These are phyloP conservation scores for Uromys caudimaculatus DNA, from an alignment of 2,797 vertebrate species.

Conservation along the genomic window DNA sequence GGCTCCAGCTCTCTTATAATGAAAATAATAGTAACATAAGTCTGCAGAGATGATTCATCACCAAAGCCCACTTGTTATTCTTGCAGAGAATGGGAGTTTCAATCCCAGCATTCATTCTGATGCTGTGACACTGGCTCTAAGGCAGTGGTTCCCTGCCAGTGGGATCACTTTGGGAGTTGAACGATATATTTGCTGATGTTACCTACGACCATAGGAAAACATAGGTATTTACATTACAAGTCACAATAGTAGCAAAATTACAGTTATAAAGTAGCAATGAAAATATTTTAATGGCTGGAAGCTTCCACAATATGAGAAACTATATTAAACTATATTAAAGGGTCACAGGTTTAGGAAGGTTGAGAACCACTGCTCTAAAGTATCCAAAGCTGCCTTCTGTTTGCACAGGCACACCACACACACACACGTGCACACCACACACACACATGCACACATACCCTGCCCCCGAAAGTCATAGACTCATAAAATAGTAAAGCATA, in stretches of 20 bases:
- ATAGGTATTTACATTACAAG: neutral
- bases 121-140: neutral
- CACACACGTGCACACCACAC: too few species aligned
- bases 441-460: too few species aligned
- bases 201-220: neutral
- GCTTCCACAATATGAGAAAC: neutral
- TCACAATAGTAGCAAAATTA: neutral
- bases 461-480: neutral
- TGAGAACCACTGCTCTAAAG: neutral
- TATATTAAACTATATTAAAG: neutral
- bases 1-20: neutral
- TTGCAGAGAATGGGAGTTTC: neutral
- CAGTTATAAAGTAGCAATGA: neutral
- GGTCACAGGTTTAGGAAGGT: neutral
- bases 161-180: neutral
- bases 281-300: neutral
- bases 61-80: neutral
- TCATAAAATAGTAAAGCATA: neutral
- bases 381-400: neutral
- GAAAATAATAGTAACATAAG: neutral
- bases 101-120: neutral
- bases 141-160: too few species aligned
- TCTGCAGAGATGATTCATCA: neutral
- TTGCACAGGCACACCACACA: too few species aligned
- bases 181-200: neutral